Evolutionary conservation across 1,140 invertebrate species (phyloP), one percentile per base, ranked within the genome.

Genomic region (Penaeus vannamei): DNA sequence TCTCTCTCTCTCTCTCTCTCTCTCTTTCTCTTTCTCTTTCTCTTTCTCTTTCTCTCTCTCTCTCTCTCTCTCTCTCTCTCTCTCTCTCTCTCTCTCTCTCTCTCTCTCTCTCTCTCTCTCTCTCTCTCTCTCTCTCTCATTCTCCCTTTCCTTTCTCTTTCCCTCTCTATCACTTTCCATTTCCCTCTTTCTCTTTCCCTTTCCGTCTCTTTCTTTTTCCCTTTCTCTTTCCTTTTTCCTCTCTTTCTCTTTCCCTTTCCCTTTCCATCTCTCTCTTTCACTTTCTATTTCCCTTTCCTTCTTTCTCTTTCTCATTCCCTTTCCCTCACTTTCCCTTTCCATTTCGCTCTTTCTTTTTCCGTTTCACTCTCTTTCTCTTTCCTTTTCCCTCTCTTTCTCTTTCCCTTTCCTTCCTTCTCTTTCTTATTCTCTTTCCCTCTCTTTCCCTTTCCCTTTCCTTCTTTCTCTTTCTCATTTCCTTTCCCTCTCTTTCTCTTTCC

Each of bases 11-110:
- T 36, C 77, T 46, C 36, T 36, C 60, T 36, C 77, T 80, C 77
- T 36, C 60, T 36, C 29, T 20, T 36, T 36, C 42, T 59, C 42
- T 46, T 59, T 19, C 14, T 22, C 12, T 20, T 20, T 29, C 3
- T 36, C 20, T 42, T 20, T 46, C 46, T 26, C 26, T 80, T 20
- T 26, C 42, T 80, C 60, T 36, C 36, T 22, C 29, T 46, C 77
- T 46, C 36, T 80, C 77, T 46, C 77, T 80, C 29, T 80, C 77
- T 46, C 77, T 80, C 29, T 80, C 77, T 46, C 77, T 80, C 77
- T 42, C 53, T 17, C 19, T 42, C 26, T 17, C 53, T 42, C 53
- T 17, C 53, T 53, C 59, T 42, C 3, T 46, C 3, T 46, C 42
- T 10, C 42, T 46, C 42, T 10, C 42, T 10, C 3, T 46, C 42